Evolutionary conservation across 2,113 vertebrate species (phyloP).

Genomic region (Dolichotis patagonum): DNA sequence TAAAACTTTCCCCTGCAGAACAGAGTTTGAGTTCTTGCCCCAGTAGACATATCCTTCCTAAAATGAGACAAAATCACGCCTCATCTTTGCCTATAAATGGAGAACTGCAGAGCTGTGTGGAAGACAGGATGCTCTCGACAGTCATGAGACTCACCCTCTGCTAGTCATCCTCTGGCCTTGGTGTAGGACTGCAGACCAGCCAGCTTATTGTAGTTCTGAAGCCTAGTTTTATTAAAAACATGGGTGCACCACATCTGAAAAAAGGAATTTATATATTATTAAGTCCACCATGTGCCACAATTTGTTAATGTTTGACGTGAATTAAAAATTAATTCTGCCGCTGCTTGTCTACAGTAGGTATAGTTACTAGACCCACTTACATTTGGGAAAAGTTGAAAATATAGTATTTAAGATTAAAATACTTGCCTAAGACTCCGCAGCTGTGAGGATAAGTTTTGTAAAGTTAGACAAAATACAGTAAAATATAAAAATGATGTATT

Average conservation of each 20-base stretch:
- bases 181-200: not conserved
- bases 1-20: conserved; percentile 85
- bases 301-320: not conserved
- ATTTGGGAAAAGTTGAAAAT: not conserved
- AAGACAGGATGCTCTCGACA: conserved; percentile 5
- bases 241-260: conserved; percentile 48
- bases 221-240: conserved; percentile 76
- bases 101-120: not conserved
- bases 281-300: not conserved
- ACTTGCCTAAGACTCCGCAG: not conserved
- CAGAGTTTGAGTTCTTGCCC: conserved; percentile 87
- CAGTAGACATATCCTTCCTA: conserved; percentile 90
- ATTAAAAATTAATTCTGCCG: not conserved
- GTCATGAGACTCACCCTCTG: conserved; percentile 63
- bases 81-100: not conserved
- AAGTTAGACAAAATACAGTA: not conserved
- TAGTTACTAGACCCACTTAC: not conserved
- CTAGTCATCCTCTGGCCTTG: conserved; percentile 49
- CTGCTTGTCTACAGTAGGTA: not conserved
- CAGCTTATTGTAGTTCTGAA: not conserved
- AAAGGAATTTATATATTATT: not conserved
- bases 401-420: not conserved
- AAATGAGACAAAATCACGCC: conserved; percentile 51
- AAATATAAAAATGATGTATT: not conserved
- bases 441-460: not conserved